These are phyloP conservation scores for Hippocampus zosterae DNA, from an alignment of 2,113 vertebrate species.

Conservation along the genomic window DNA sequence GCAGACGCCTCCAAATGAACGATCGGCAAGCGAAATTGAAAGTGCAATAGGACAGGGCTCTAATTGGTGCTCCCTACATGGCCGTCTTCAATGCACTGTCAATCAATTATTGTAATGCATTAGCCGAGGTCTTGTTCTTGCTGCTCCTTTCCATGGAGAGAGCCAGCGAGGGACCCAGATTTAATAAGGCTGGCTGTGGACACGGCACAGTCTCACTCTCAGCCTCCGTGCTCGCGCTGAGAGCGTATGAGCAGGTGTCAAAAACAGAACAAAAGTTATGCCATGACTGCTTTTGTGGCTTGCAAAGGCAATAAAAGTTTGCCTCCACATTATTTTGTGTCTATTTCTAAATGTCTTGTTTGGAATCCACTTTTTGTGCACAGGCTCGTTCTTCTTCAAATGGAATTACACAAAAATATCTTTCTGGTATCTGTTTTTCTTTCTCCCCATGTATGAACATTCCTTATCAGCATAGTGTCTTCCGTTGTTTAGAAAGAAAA, in stretches of 20 bases:
- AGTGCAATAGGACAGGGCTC: conserved; percentile 71
- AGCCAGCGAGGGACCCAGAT: conserved; percentile 90
- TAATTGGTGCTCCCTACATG: conserved; percentile 86
- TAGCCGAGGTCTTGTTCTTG: conserved; percentile 87
- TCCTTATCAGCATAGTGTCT: not conserved
- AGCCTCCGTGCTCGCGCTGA: conserved; percentile 85
- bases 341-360: not conserved
- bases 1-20: conserved; percentile 26
- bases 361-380: not conserved
- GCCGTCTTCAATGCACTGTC: conserved; percentile 79
- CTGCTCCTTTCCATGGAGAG: conserved; percentile 89
- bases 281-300: conserved; percentile 44
- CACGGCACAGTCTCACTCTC: conserved; percentile 81
- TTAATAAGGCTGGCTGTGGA: conserved; percentile 91
- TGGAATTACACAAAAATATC: not conserved
- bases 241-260: conserved; percentile 71
- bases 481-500: not conserved
- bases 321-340: not conserved
- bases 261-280: conserved; percentile 80
- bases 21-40: conserved; percentile 53
- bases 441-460: not conserved
- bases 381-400: not conserved
- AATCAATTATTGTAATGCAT: conserved; percentile 97
- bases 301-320: not conserved
- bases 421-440: not conserved